A percentile compares a stretch with the other conserved stretches of the same genome.
phyloP scores from a whole-genome alignment of 2,113 vertebrate species.

The Dromaius novaehollandiae region DNA sequence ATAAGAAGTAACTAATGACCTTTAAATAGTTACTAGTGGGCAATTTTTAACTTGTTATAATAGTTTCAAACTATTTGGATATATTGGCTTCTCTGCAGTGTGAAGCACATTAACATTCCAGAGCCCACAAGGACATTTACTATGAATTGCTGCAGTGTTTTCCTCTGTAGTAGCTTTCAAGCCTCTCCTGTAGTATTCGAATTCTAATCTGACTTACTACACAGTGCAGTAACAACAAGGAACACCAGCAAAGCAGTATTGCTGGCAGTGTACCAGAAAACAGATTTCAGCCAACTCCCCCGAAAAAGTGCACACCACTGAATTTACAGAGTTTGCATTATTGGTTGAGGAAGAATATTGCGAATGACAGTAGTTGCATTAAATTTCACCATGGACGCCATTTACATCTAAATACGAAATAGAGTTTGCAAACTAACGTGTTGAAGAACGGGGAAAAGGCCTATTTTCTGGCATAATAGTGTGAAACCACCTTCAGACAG shows the following conservation, averaged over 20 bases:
- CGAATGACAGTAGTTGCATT: background rate
- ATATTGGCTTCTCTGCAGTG: background rate
- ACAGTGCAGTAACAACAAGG: background rate
- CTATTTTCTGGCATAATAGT: background rate
- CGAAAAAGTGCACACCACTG: background rate
- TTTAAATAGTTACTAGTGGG: conserved; percentile 55
- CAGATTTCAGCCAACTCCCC: background rate
- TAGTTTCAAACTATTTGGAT: conserved; percentile 47
- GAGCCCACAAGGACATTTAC: conserved; percentile 53
- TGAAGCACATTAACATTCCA: conserved; percentile 50
- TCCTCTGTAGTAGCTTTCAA: background rate
- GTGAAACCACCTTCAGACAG: background rate
- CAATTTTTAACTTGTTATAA: conserved; percentile 55
- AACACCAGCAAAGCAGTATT: background rate
- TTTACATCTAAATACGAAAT: background rate
- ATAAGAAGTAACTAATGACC: conserved; percentile 52
- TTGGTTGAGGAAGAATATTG: background rate
- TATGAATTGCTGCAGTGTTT: conserved; percentile 62
- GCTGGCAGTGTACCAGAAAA: background rate
- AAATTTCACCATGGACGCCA: rapidly evolving
- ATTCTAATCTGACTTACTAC: background rate
- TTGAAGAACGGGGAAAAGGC: background rate
- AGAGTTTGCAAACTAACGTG: background rate
- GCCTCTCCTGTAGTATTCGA: background rate
- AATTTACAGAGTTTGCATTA: background rate